A percentile compares a stretch with the other conserved stretches of the same genome.
phyloP scores from a whole-genome alignment of 1,140 invertebrate genomes.

The Macrostomum lignano region DNA sequence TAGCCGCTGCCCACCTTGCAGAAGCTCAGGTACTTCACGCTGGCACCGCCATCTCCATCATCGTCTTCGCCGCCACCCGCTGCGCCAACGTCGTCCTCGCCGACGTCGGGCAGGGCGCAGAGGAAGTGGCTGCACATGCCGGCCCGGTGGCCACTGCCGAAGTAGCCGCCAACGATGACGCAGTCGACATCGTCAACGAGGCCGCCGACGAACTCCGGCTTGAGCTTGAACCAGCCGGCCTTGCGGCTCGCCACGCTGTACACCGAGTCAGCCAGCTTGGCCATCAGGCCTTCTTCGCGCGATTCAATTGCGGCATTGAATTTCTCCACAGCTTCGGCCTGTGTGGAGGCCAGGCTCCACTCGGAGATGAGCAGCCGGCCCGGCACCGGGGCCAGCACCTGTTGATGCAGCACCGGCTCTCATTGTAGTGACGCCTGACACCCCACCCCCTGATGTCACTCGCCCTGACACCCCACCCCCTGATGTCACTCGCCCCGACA shows the following conservation, averaged over 20 bases:
- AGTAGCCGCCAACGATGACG: slow-evolving; percentile 57
- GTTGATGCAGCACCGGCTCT: no score
- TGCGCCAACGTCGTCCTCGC: no score
- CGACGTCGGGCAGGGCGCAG: no score
- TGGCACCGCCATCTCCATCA: no score
- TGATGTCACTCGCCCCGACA: no score
- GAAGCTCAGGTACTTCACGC: no score
- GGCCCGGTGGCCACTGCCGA: slow-evolving; percentile 43
- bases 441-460: no score
- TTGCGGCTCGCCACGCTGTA: slow-evolving; percentile 49
- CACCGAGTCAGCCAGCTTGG: slow-evolving; percentile 46
- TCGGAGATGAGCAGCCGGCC: slow-evolving; percentile 37
- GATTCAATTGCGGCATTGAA: slow-evolving; percentile 53
- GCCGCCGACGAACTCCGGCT: slow-evolving; percentile 33
- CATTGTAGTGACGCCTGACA: no score
- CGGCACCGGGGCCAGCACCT: slow-evolving; percentile 34
- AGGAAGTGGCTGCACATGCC: slow-evolving; percentile 49
- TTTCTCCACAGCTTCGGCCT: slow-evolving; percentile 41
- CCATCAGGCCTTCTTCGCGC: slow-evolving; percentile 58
- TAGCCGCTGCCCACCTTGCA: no score
- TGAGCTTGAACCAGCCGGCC: slow-evolving; percentile 37
- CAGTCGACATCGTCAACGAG: slow-evolving; percentile 58
- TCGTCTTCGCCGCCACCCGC: no score
- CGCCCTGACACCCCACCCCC: no score
- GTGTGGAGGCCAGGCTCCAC: slow-evolving; percentile 13